Conservation (phyloP, 92 coral and sea anemone genomes). For the Blastomussa wellsi region DNA sequence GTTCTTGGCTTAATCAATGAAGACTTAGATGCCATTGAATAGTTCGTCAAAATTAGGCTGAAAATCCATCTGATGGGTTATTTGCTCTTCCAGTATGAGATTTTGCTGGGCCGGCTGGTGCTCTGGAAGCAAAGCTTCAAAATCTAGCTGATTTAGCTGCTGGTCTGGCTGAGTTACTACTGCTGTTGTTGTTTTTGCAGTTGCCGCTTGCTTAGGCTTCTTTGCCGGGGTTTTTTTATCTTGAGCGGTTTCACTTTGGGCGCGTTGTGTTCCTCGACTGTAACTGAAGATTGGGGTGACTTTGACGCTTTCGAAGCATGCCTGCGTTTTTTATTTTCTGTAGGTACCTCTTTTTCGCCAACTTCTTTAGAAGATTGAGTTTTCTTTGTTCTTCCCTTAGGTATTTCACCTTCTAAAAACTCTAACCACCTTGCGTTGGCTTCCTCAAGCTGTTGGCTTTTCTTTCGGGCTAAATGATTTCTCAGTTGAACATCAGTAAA, state of each 20-base stretch:
- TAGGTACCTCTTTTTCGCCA: not conserved
- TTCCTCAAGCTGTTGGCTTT: not conserved
- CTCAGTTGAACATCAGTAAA: not conserved
- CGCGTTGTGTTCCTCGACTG: not conserved
- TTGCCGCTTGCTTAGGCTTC: not conserved
- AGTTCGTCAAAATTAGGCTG: not conserved
- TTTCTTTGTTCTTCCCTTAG: not conserved
- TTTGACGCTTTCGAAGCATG: not conserved
- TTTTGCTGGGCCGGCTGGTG: too few relatives aligned
- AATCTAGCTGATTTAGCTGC: not conserved
- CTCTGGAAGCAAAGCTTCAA: not conserved
- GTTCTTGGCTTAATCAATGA: not conserved
- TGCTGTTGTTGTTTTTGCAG: not conserved
- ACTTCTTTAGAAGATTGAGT: not conserved
- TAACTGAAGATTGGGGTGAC: not conserved
- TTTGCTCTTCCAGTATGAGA: not conserved
- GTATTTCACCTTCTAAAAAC: conserved; percentile 6
- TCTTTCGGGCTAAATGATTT: not conserved
- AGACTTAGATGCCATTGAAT: too few relatives aligned
- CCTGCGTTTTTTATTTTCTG: not conserved
- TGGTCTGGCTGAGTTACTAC: not conserved
- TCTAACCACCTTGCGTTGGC: not conserved
- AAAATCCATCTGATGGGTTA: not conserved
- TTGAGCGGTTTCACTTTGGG: not conserved
- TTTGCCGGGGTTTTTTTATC: not conserved